Evolutionary conservation across 1,140 invertebrate genomes (phyloP).

Genomic region (Agrilus planipennis): DNA sequence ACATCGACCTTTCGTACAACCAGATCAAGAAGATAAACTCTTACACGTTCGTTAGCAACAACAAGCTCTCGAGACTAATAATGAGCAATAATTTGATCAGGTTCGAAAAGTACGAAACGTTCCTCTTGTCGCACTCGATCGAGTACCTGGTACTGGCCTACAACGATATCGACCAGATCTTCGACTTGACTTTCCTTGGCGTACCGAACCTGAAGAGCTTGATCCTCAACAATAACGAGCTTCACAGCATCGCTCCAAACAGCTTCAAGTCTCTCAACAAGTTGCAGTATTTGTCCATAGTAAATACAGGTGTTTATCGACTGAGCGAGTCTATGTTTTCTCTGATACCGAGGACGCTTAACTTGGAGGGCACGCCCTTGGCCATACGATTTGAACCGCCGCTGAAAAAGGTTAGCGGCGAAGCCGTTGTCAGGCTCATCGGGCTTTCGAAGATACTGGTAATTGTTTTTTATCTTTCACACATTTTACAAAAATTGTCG

Average conservation of each 20-base stretch:
- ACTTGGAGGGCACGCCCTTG: conserved; percentile 24
- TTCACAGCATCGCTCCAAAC: conserved; percentile 18
- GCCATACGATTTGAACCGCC: conserved; percentile 25
- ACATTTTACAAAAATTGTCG: no score
- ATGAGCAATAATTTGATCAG: conserved; percentile 43
- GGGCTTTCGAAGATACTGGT: conserved; percentile 1
- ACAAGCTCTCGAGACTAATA: conserved; percentile 39
- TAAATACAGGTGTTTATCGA: conserved; percentile 25
- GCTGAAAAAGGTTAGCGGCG: conserved; percentile 21
- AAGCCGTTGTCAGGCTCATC: conserved; percentile 19
- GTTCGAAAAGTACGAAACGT: conserved; percentile 20
- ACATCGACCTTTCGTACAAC: conserved; percentile 55
- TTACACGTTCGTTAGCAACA: conserved; percentile 43
- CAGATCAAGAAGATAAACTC: conserved; percentile 42
- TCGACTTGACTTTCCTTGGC: conserved; percentile 25
- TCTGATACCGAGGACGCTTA: conserved; percentile 23
- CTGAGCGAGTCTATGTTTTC: conserved; percentile 25
- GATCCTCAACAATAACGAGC: conserved; percentile 23
- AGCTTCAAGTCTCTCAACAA: conserved; percentile 24
- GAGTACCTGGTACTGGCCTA: conserved; percentile 21
- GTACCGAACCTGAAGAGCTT: conserved; percentile 23
- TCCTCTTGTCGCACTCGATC: conserved; percentile 24
- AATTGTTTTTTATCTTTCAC: no score
- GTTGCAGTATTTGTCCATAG: conserved; percentile 27
- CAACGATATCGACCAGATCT: conserved; percentile 27